A percentile compares a stretch with the other conserved stretches of the same genome.
These are phyloP conservation scores for Hypolimnas misippus DNA, from an alignment of 2,888 invertebrate species.

Conservation along the genomic window DNA sequence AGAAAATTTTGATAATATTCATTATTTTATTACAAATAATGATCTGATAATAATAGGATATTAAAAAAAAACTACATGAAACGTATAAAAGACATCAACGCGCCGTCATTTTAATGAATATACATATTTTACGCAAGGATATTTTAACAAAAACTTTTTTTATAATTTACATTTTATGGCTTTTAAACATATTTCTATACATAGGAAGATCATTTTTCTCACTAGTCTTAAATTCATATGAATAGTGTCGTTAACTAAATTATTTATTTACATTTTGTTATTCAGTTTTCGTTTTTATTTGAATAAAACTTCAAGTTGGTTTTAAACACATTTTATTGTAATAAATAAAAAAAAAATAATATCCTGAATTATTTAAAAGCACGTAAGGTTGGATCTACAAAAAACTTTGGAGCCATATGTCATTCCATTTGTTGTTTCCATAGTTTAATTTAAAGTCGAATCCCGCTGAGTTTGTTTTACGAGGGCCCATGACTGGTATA, in stretches of 20 bases:
- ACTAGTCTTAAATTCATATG: no score
- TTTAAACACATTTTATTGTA: neutral
- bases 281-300: neutral
- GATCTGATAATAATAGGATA: no score
- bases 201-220: no score
- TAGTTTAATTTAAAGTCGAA: slow-evolving; percentile 45
- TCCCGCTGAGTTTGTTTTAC: slow-evolving; percentile 59
- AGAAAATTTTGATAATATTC: no score
- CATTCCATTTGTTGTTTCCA: slow-evolving; percentile 39
- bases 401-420: slow-evolving; percentile 32
- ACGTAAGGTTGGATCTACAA: slow-evolving; percentile 18
- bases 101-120: slow-evolving; percentile 9
- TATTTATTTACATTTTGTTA: neutral
- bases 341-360: slow-evolving; percentile 2
- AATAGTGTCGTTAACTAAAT: neutral
- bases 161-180: neutral
- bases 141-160: neutral
- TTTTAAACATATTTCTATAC: neutral
- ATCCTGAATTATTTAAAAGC: slow-evolving; percentile 29
- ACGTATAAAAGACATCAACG: slow-evolving; percentile 40
- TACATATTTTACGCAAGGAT: no score
- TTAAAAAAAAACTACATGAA: neutral
- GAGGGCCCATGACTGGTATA: slow-evolving; percentile 37
- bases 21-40: no score
- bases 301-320: neutral